Conservation (phyloP, 2,113 vertebrate species). For the Pardalotus punctatus region DNA sequence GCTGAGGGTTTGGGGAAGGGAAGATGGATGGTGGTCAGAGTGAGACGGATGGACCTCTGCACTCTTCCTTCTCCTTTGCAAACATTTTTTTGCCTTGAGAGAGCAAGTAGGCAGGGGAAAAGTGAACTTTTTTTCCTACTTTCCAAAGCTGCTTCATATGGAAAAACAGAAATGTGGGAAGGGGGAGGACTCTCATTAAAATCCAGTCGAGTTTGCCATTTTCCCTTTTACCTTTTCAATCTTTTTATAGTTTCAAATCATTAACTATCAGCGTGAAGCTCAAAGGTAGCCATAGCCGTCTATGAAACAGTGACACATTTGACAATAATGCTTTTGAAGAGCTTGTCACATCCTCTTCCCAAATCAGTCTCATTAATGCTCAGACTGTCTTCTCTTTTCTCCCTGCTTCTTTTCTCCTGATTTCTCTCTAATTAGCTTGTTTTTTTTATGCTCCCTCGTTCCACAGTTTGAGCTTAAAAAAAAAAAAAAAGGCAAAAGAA, state of each 20-base stretch:
- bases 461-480: slow-evolving; percentile 66
- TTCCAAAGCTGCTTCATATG: slow-evolving; percentile 30
- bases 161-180: slow-evolving; percentile 9
- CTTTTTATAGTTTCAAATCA: slow-evolving; percentile 83
- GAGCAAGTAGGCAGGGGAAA: not conserved
- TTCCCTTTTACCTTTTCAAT: slow-evolving; percentile 79
- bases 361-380: slow-evolving; percentile 85
- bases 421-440: slow-evolving; percentile 81
- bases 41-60: not conserved
- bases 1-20: not conserved
- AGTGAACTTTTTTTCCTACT: slow-evolving; percentile 55
- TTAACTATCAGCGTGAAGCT: slow-evolving; percentile 82
- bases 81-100: slow-evolving; percentile 38
- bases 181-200: slow-evolving; percentile 74
- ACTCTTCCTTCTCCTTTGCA: slow-evolving; percentile 16
- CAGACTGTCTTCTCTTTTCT: slow-evolving; percentile 77
- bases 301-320: slow-evolving; percentile 81
- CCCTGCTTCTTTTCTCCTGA: slow-evolving; percentile 74
- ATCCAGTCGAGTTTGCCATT: slow-evolving; percentile 76
- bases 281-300: slow-evolving; percentile 77
- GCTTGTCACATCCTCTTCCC: slow-evolving; percentile 80
- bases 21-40: slow-evolving; percentile 3
- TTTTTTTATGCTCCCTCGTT: slow-evolving; percentile 71
- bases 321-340: slow-evolving; percentile 85
- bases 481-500: not conserved